Evolutionary conservation across 2,797 vertebrate genomes (phyloP).

Genomic region (Xenentodon cancila): DNA sequence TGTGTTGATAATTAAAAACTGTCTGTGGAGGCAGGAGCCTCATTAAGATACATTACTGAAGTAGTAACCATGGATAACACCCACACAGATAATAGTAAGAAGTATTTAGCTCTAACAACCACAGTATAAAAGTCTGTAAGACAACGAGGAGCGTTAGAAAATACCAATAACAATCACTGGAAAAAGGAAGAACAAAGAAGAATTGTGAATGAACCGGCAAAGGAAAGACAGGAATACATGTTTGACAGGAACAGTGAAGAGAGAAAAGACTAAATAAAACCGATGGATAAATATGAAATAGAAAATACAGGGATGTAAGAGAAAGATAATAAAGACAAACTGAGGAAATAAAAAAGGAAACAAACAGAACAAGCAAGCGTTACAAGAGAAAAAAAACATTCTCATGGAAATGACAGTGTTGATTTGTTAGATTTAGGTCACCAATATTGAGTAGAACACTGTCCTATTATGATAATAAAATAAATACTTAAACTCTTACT

Average conservation of each 20-base stretch:
- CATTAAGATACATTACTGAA: conserved; percentile 34
- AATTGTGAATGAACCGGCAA: too few species aligned
- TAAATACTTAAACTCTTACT: conserved; percentile 6
- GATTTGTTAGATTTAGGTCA: background rate
- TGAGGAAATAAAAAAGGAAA: too few species aligned
- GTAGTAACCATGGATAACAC: conserved; percentile 41
- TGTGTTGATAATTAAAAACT: conserved; percentile 64
- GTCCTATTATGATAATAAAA: conserved; percentile 2
- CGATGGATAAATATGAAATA: too few species aligned
- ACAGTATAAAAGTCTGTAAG: background rate
- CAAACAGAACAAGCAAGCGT: background rate
- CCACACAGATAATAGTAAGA: background rate
- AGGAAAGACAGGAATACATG: too few species aligned
- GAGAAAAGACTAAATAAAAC: too few species aligned
- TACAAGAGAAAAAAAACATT: background rate
- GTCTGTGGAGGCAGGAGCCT: conserved; percentile 22
- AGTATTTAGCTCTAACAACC: background rate
- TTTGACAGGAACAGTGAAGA: too few species aligned
- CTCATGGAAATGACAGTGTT: background rate
- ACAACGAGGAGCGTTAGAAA: too few species aligned
- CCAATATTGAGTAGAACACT: background rate
- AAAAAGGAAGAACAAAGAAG: too few species aligned
- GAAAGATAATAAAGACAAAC: too few species aligned
- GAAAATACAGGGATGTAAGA: too few species aligned
- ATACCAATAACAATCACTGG: too few species aligned